Percentiles rank a stretch among this genome's conserved stretches.
These are phyloP conservation scores for Strigamia transsilvanica DNA, from an alignment of 2,888 invertebrate species.

Conservation along the genomic window DNA sequence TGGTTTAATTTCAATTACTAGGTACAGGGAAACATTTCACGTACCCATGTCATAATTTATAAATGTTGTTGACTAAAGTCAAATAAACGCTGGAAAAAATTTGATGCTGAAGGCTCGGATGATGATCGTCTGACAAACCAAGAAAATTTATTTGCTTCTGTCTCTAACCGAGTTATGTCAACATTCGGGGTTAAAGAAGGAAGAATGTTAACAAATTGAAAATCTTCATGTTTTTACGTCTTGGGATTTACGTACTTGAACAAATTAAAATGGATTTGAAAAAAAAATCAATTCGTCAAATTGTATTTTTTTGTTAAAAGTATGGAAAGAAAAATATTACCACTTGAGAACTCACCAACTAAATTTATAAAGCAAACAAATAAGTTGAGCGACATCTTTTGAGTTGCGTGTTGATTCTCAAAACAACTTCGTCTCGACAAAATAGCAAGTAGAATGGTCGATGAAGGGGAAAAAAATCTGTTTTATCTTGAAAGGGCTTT, in stretches of 20 bases:
- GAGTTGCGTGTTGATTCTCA: slow-evolving; percentile 37
- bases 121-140: not conserved
- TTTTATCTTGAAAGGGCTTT: not conserved
- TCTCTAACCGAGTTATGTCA: slow-evolving; percentile 6
- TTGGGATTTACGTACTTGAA: slow-evolving; percentile 10
- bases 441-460: slow-evolving; percentile 20
- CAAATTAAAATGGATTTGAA: not conserved
- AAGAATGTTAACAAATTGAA: slow-evolving; percentile 36
- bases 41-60: not conserved
- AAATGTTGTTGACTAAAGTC: slow-evolving; percentile 28
- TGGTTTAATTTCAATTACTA: not conserved
- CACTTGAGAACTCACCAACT: not conserved
- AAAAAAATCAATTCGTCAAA: not conserved
- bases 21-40: not conserved
- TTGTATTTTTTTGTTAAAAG: not conserved
- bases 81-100: not conserved
- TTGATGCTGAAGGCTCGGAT: not conserved
- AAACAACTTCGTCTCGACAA: slow-evolving; percentile 7
- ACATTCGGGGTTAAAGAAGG: not conserved
- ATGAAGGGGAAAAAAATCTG: not conserved
- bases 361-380: not conserved
- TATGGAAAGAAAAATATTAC: not conserved
- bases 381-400: not conserved
- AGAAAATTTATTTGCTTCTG: slow-evolving; percentile 23
- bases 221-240: not conserved